Base-by-base conservation (phyloP, 1,140 invertebrate genomes). In the Leucophenga varia region DNA sequence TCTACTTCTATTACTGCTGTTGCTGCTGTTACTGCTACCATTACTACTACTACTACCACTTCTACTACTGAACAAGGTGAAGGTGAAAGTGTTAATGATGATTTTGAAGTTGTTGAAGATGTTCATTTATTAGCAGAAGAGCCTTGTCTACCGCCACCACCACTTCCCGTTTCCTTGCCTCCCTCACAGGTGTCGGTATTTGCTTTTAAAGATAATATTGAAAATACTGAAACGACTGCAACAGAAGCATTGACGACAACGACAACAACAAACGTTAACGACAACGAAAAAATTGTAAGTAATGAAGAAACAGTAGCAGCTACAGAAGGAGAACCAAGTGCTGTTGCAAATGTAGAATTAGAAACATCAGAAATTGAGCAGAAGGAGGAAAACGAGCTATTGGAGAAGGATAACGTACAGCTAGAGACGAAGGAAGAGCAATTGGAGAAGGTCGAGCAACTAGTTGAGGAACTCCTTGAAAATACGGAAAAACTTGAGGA, bases 121-220 rank as follows among this genome's bases (percentile, higher is more conserved):
- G 43, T 14, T 1, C 18, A 28, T 30, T 30, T 31, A 34, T 32
- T 43, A 22, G 18, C 13, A n/a, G 34, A 44, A 25, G 64, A 67
- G 13, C 25, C 35, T 14, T 61, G 45, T 45, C 22, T 13, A 35
- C 57, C 49, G 43, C 63, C 63, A 17, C 64, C 64, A 41, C 64
- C 64, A 7, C 42, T 68, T 31, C 64, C 64, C 43, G 63, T 64
- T 21, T 68, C 64, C 41, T 59, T 59, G 17, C 64, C 64, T 17
- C 64, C 64, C 21, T 72, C 69, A 9, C 69, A 71, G 41, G 69
- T 72, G 16, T 72, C 69, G 17, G 70, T 71, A 5, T 72, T 72
- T 58, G 64, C 64, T 16, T 58, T 72, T 18, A 54, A 37, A 37
- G 42, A 49, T 34, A 47, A 47, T 61, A 32, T 52, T 55, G 19